phyloP scores from a whole-genome alignment of 2,888 invertebrate genomes.

The Ochropleura plecta region DNA sequence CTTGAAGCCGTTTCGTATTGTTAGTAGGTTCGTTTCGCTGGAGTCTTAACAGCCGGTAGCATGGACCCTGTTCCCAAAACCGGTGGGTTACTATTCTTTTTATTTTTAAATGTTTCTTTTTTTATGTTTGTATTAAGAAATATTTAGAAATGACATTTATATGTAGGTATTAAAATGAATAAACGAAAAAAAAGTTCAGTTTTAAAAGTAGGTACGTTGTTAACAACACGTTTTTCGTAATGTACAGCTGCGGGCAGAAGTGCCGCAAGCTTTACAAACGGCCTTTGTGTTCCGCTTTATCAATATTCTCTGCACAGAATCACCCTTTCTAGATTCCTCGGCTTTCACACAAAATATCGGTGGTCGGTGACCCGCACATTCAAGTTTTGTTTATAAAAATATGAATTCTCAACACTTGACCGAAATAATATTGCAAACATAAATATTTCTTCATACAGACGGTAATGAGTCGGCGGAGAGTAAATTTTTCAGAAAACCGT shows the following conservation, averaged over 20 bases:
- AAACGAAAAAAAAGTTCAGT: constrained; percentile 25
- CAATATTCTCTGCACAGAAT: constrained; percentile 55
- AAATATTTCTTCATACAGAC: constrained; percentile 48
- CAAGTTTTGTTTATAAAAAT: constrained; percentile 52
- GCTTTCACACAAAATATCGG: constrained; percentile 50
- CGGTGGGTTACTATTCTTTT: too few relatives aligned
- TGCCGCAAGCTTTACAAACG: constrained; percentile 44
- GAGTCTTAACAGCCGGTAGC: too few relatives aligned
- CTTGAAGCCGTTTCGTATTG: too few relatives aligned
- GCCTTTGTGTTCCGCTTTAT: constrained; percentile 48
- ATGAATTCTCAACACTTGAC: constrained; percentile 36
- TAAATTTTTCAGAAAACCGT: constrained; percentile 54
- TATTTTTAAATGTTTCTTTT: too few relatives aligned
- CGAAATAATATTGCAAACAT: constrained; percentile 45
- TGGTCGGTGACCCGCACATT: constrained; percentile 40
- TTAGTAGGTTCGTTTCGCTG: too few relatives aligned
- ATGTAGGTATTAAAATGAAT: too few relatives aligned
- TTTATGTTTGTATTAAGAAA: too few relatives aligned
- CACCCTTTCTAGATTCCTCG: constrained; percentile 25
- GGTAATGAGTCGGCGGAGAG: constrained; percentile 50
- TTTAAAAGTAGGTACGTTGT: constrained; percentile 8
- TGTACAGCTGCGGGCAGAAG: constrained; percentile 47
- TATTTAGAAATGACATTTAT: too few relatives aligned
- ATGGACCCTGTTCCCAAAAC: too few relatives aligned
- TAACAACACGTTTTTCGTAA: constrained; percentile 47